Evolutionary conservation across 2,113 vertebrate species (phyloP).

Genomic region (Hippocampus barbouri): DNA sequence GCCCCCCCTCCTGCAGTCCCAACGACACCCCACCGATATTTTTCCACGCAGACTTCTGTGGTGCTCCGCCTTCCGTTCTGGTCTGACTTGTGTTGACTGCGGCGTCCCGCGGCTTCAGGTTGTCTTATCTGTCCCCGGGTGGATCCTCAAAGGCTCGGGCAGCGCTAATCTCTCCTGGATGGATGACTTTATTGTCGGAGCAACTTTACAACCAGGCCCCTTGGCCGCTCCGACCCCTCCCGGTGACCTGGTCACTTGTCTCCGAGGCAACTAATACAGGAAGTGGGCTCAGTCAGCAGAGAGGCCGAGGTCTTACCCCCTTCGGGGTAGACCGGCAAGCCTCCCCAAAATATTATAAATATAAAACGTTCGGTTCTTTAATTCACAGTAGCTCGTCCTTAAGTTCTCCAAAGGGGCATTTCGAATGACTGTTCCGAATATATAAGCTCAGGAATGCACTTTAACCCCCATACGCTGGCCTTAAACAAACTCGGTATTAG

Average conservation of each 20-base stretch:
- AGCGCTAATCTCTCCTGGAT: constrained; percentile 59
- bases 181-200: constrained; percentile 52
- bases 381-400: constrained; percentile 8
- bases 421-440: constrained; percentile 24
- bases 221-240: constrained; percentile 56
- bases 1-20: background rate
- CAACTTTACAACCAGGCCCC: constrained; percentile 67
- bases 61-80: constrained; percentile 14
- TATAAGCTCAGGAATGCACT: constrained; percentile 37
- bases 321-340: constrained; percentile 14
- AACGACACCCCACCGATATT: constrained; percentile 14
- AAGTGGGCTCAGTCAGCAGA: constrained; percentile 55
- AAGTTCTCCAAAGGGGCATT: constrained; percentile 25
- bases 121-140: constrained; percentile 42
- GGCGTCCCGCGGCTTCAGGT: constrained; percentile 41
- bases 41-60: constrained; percentile 20
- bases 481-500: constrained; percentile 3
- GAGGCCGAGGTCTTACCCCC: constrained; percentile 48
- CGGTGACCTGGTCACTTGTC: constrained; percentile 66
- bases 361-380: constrained; percentile 28
- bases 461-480: constrained; percentile 19
- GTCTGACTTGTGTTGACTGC: constrained; percentile 2
- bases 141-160: constrained; percentile 46
- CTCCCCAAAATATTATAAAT: constrained; percentile 17
- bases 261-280: constrained; percentile 67